These are phyloP conservation scores for Diaprepes abbreviatus DNA, from an alignment of 2,888 invertebrate species.

Conservation along the genomic window DNA sequence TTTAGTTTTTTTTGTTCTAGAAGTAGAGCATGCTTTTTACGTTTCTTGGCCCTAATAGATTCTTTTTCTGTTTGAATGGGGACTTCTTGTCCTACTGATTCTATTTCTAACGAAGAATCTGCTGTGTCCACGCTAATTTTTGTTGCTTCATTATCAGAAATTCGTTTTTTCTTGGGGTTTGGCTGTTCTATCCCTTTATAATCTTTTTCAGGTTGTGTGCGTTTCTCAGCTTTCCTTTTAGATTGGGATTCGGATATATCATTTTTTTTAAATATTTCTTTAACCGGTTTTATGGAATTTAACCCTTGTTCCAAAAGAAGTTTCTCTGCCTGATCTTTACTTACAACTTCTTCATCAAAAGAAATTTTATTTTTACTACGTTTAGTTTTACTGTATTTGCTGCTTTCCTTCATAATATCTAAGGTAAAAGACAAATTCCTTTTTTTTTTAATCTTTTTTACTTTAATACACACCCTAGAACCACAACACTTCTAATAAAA, in stretches of 20 bases:
- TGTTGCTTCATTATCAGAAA: neutral
- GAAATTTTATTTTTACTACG: slow-evolving; percentile 31
- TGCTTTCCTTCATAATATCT: neutral
- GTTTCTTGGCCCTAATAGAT: slow-evolving; percentile 78
- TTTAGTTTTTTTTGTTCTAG: slow-evolving; percentile 71
- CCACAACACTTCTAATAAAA: too few species aligned
- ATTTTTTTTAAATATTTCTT: neutral
- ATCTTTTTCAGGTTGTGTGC: neutral
- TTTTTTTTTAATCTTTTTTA: too few species aligned
- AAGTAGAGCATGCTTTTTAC: slow-evolving; percentile 73
- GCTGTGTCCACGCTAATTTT: neutral
- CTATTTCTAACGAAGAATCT: neutral
- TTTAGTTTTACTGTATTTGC: neutral
- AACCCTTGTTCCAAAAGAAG: slow-evolving; percentile 18
- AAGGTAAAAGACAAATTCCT: too few species aligned
- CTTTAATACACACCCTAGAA: too few species aligned
- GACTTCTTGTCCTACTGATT: neutral
- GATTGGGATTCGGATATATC: neutral
- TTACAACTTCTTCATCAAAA: slow-evolving; percentile 43
- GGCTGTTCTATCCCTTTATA: neutral
- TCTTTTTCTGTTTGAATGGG: slow-evolving; percentile 55
- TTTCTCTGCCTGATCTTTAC: slow-evolving; percentile 31
- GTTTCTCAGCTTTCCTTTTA: slow-evolving; percentile 1
- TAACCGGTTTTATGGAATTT: neutral
- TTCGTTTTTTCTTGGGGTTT: slow-evolving; percentile 1